These are phyloP conservation scores for Heliconius hortense DNA, from an alignment of 2,888 invertebrate genomes.

Conservation along the genomic window DNA sequence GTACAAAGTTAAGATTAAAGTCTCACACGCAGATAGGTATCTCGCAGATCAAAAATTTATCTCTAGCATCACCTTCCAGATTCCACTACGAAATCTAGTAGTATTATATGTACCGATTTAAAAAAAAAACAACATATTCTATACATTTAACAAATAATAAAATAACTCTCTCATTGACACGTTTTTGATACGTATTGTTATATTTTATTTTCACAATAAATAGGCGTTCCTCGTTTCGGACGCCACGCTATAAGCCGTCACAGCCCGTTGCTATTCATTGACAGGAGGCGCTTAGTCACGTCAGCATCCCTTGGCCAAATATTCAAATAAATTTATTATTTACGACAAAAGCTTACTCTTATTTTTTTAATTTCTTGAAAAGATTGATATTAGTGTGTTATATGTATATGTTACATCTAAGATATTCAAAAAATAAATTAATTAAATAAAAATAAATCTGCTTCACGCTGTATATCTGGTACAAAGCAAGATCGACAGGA, in stretches of 20 bases:
- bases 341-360: neutral
- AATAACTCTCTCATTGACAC: neutral
- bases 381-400: neutral
- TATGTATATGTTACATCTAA: neutral
- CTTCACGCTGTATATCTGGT: too few relatives aligned
- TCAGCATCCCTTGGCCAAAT: constrained; percentile 5
- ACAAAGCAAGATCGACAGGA: too few relatives aligned
- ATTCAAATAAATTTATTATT: neutral
- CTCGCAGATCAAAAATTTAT: neutral
- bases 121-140: neutral
- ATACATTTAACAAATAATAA: neutral
- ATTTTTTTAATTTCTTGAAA: neutral
- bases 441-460: too few relatives aligned
- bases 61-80: neutral
- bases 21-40: neutral
- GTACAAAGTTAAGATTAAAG: neutral
- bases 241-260: constrained; percentile 1
- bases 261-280: constrained; percentile 4
- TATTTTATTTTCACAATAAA: neutral
- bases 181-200: neutral
- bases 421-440: neutral
- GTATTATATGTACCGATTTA: too few relatives aligned
- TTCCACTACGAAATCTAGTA: neutral
- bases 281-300: constrained; percentile 9
- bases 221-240: neutral